These are phyloP conservation scores for Mallateleia sp. DNA, from an alignment of 2,888 invertebrate species.

Conservation along the genomic window DNA sequence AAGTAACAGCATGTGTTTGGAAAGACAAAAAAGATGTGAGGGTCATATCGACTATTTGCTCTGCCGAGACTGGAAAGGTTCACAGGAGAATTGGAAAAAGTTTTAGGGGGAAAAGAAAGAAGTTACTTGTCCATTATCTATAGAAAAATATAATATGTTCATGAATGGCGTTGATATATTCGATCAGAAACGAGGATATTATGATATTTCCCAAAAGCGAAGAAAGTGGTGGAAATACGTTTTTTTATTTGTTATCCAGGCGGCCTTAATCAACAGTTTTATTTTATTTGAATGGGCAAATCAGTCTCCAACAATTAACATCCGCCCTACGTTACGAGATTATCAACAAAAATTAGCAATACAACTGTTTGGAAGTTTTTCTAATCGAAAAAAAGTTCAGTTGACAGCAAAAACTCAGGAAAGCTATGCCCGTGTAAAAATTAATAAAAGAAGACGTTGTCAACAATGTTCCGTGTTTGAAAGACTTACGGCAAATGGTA, in stretches of 20 bases:
- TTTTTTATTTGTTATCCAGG: conserved; percentile 7
- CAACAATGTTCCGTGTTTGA: too few relatives aligned
- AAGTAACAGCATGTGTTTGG: not conserved
- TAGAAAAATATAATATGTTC: not conserved
- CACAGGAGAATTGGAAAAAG: not conserved
- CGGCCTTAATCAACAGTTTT: conserved; percentile 2
- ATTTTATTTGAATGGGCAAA: conserved; percentile 28
- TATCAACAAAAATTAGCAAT: too few relatives aligned
- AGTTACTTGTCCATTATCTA: not conserved
- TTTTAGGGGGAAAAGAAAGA: not conserved
- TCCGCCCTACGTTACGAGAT: too few relatives aligned
- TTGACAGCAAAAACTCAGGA: too few relatives aligned
- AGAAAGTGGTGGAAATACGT: conserved; percentile 11
- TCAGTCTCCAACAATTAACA: too few relatives aligned
- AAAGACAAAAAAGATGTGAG: conserved; percentile 14
- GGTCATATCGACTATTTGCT: conserved; percentile 5
- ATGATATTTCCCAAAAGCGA: not conserved
- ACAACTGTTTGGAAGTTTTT: too few relatives aligned
- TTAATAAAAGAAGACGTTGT: too few relatives aligned
- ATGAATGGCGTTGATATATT: conserved; percentile 28
- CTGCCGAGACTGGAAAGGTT: too few relatives aligned
- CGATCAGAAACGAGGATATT: conserved; percentile 19
- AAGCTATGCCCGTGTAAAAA: too few relatives aligned
- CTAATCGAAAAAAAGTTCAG: too few relatives aligned
- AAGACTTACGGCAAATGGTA: too few relatives aligned